phyloP scores from a whole-genome alignment of 1,140 invertebrate genomes.

The Eubasilissa regina region DNA sequence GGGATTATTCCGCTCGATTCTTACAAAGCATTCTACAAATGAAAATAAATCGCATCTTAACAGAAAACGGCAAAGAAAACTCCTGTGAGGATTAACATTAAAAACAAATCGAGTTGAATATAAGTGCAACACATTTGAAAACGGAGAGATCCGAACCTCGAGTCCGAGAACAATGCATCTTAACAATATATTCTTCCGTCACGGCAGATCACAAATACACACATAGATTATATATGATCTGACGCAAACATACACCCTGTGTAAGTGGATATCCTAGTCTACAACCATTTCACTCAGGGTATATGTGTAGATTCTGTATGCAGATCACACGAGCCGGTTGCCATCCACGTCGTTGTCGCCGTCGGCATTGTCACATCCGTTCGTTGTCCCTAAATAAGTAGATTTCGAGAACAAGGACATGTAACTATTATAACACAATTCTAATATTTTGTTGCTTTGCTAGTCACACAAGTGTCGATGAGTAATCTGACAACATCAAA shows the following conservation, averaged over 20 bases:
- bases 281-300: not conserved
- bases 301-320: not conserved
- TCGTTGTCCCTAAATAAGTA: conserved; percentile 1
- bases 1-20: no score
- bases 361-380: not conserved
- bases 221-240: conserved; percentile 39
- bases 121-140: not conserved
- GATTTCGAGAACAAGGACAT: conserved; percentile 5
- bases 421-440: not conserved
- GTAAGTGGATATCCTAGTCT: conserved; percentile 32
- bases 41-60: no score
- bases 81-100: not conserved
- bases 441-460: no score
- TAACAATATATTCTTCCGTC: conserved; percentile 41
- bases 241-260: conserved; percentile 13
- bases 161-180: conserved; percentile 4
- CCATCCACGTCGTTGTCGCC: not conserved
- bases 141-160: not conserved
- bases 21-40: no score
- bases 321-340: not conserved
- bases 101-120: not conserved
- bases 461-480: no score
- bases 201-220: conserved; percentile 40
- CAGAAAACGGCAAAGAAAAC: no score
- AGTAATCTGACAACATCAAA: no score